Evolutionary conservation across 2,888 invertebrate genomes (phyloP), one percentile per base, ranked within the genome.

Genomic region (Callimorpha dominula): DNA sequence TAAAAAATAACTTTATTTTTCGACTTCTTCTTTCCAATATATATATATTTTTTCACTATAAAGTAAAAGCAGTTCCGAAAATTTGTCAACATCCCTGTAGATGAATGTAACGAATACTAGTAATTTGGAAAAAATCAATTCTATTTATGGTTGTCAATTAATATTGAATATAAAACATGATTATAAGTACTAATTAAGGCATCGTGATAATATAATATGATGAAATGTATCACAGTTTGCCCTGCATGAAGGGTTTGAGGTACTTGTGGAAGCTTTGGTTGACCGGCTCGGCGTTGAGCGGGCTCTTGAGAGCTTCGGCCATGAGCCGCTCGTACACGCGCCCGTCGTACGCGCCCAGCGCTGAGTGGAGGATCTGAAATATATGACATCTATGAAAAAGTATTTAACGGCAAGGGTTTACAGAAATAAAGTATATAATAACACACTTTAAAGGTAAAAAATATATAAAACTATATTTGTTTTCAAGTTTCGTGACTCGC

Each of bases 281-380:
- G 70, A 98, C 98, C 3, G 97, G 97, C 81, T 97, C 97, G 31
- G 97, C 96, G 93, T 98, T 98, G 84, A 98, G 95, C 0, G 98
- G 98, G 87, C 98, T 98, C 91, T 97, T 97, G 90, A 97, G 96
- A 0, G 98, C 98, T 83, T 97, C 97, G 74, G 96, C 97, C 92
- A 97, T 98, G 60, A 98, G 95, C 8, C 98, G 96, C 86, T 98
- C 97, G 92, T 98, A 98, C 40, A 98, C 98, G 81, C 97, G 97
- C 0, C 98, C 98, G 92, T 98, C 98, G 89, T 97, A 98, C 12
- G 97, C 96, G 15, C 98, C 98, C 54, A 98, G 92, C 0, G 97
- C 96, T 0, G 98, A 98, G 71, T 96, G 96, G 1, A 98, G 92
- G 68, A 96, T 95, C 96, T 96, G 78, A 1, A 77, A 79, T 54